Conservation (phyloP, 1,140 invertebrate genomes). For the Helicoverpa zea region DNA sequence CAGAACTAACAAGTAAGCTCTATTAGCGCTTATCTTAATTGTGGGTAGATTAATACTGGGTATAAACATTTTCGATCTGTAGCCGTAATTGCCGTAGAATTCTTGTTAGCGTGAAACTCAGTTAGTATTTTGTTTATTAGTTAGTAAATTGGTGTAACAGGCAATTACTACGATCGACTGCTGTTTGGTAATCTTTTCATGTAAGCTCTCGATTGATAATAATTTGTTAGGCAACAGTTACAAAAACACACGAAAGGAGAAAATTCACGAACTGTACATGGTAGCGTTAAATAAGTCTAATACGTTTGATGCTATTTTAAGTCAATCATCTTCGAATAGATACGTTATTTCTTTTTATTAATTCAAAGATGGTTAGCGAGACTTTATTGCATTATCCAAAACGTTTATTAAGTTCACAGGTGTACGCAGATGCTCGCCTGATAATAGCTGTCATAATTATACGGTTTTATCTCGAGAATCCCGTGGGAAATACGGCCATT, state of each 20-base stretch:
- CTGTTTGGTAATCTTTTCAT: constrained; percentile 29
- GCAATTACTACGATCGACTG: neutral
- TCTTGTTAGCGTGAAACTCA: constrained; percentile 35
- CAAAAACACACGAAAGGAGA: neutral
- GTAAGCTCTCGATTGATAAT: constrained; percentile 9
- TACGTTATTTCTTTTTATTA: neutral
- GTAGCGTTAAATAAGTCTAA: too few species aligned
- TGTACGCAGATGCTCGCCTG: constrained; percentile 15
- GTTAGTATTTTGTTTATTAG: constrained; percentile 34
- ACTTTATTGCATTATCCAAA: constrained; percentile 22
- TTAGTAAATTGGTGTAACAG: constrained; percentile 32
- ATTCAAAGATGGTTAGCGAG: constrained; percentile 5
- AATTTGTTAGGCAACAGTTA: constrained; percentile 11
- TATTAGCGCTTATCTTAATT: constrained; percentile 31
- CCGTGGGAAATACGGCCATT: constrained; percentile 21
- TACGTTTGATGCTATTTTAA: too few species aligned
- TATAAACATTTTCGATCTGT: constrained; percentile 15
- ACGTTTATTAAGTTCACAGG: constrained; percentile 15
- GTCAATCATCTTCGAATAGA: too few species aligned
- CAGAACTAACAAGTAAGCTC: neutral
- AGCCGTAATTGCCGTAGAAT: constrained; percentile 6
- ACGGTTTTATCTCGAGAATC: constrained; percentile 4
- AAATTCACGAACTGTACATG: too few species aligned
- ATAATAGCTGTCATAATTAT: constrained; percentile 34
- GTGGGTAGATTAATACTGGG: constrained; percentile 9